These are phyloP conservation scores for Platycheirus rosarum DNA, from an alignment of 2,888 invertebrate species.

Conservation along the genomic window DNA sequence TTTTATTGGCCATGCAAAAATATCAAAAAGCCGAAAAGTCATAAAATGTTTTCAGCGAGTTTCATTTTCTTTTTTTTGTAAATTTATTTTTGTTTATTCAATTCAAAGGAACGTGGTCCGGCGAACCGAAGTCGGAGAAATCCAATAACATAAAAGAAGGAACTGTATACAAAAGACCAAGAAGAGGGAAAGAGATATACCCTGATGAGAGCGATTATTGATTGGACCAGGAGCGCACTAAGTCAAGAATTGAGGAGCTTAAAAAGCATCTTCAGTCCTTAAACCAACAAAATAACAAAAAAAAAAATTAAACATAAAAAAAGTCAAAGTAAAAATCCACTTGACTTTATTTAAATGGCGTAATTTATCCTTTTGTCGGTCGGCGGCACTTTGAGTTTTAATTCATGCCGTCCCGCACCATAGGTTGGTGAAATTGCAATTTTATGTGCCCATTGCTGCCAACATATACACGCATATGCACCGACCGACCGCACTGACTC, in stretches of 20 bases:
- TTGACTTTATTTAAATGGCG: conserved; percentile 76
- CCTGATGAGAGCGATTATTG: conserved; percentile 49
- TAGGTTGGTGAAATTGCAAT: conserved; percentile 72
- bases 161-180: conserved; percentile 26
- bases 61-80: too few relatives aligned
- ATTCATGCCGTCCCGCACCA: conserved; percentile 62
- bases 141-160: conserved; percentile 50
- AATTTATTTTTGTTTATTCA: conserved; percentile 54
- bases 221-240: conserved; percentile 56
- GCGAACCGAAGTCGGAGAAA: conserved; percentile 36
- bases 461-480: conserved; percentile 21
- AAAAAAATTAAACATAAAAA: conserved; percentile 24
- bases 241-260: conserved; percentile 42
- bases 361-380: conserved; percentile 76
- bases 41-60: conserved; percentile 65
- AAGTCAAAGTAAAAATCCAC: conserved; percentile 66
- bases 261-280: conserved; percentile 53
- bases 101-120: conserved; percentile 46
- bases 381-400: conserved; percentile 73
- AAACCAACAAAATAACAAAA: conserved; percentile 17
- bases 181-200: conserved; percentile 21
- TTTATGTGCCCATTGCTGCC: conserved; percentile 69
- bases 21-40: conserved; percentile 73
- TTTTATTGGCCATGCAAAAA: conserved; percentile 72
- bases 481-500: neutral